Percentiles rank a stretch among this genome's conserved stretches.
Evolutionary conservation across 2,888 invertebrate species (phyloP).

Genomic region (Agonopterix alstromeriana): DNA sequence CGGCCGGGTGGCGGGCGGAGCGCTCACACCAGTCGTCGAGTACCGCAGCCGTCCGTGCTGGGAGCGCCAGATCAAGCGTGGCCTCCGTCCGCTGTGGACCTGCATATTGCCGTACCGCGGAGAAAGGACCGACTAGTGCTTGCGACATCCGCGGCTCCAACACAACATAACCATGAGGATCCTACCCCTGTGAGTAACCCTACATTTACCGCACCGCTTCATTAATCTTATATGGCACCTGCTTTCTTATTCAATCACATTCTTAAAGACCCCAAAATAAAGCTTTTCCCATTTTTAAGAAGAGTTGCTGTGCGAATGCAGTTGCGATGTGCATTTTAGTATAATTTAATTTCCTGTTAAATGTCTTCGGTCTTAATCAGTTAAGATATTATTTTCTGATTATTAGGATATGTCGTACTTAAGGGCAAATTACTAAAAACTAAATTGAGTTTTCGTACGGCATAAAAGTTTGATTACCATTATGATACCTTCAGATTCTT

Average conservation of each 20-base stretch:
- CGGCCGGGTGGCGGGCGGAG: slow-evolving; percentile 24
- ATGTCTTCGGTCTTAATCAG: no score
- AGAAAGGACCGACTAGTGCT: slow-evolving; percentile 52
- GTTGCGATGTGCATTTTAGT: slow-evolving; percentile 40
- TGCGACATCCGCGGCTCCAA: slow-evolving; percentile 32
- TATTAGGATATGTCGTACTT: no score
- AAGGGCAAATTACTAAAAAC: no score
- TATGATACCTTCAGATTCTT: no score
- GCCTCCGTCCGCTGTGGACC: slow-evolving; percentile 62
- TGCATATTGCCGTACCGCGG: slow-evolving; percentile 46
- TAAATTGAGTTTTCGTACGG: no score
- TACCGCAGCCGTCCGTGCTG: slow-evolving; percentile 38
- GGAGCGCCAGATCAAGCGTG: slow-evolving; percentile 58
- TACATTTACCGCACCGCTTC: slow-evolving; percentile 2
- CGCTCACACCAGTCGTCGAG: slow-evolving; percentile 28
- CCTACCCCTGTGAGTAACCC: slow-evolving; percentile 55
- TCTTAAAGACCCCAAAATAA: neutral
- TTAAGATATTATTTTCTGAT: no score
- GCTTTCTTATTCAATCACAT: slow-evolving; percentile 3
- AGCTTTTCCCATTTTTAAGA: slow-evolving; percentile 5
- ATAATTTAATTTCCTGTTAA: no score
- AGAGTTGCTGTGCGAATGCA: slow-evolving; percentile 54
- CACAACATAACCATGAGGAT: slow-evolving; percentile 53
- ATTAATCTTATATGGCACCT: slow-evolving; percentile 8
- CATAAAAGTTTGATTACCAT: no score